phyloP scores from a whole-genome alignment of 2,888 invertebrate species.

The Gerris lacustris region DNA sequence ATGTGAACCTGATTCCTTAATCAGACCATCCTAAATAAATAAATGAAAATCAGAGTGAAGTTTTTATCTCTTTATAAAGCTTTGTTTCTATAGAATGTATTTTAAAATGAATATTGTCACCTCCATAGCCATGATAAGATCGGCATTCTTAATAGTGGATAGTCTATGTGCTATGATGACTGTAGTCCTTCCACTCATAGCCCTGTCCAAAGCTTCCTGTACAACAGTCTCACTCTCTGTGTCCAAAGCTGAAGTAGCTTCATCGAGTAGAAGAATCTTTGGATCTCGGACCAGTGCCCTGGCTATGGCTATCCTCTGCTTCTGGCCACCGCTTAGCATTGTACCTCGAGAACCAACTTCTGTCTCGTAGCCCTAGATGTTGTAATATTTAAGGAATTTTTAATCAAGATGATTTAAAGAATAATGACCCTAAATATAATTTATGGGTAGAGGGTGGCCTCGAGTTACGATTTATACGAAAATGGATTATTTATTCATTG shows the following conservation, averaged over 20 bases:
- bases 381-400: no score
- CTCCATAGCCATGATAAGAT: slow-evolving; percentile 35
- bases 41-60: no score
- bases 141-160: slow-evolving; percentile 37
- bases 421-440: no score
- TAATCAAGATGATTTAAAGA: no score
- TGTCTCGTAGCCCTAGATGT: slow-evolving; percentile 57
- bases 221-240: slow-evolving; percentile 75
- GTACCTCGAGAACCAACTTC: slow-evolving; percentile 74
- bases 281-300: slow-evolving; percentile 72
- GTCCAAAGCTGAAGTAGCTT: slow-evolving; percentile 82
- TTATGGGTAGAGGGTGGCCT: no score
- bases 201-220: slow-evolving; percentile 66
- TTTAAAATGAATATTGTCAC: slow-evolving; percentile 11
- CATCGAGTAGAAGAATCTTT: slow-evolving; percentile 64
- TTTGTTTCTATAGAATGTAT: no score
- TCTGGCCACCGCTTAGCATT: slow-evolving; percentile 73
- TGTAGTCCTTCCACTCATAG: slow-evolving; percentile 37
- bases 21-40: slow-evolving; percentile 52
- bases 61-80: no score
- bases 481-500: no score
- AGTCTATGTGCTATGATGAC: slow-evolving; percentile 40
- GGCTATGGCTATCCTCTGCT: slow-evolving; percentile 81
- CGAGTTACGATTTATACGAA: no score
- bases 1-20: slow-evolving; percentile 62